These are phyloP conservation scores for Anseranas semipalmata DNA, from an alignment of 2,113 vertebrate species.

Conservation along the genomic window DNA sequence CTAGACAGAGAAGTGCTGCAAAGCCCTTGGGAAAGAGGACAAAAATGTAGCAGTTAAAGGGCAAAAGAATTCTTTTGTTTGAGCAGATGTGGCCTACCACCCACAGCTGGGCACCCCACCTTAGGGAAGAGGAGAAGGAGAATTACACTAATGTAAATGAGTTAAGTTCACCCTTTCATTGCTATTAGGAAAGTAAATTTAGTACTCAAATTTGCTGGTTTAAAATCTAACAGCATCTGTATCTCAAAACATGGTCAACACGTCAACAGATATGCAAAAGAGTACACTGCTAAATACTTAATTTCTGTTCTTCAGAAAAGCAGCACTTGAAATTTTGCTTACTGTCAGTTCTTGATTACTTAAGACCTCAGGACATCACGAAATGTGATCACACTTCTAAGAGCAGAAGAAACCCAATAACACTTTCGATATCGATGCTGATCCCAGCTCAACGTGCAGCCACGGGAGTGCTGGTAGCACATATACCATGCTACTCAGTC, in stretches of 20 bases:
- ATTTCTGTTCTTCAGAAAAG: background rate
- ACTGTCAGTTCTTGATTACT: background rate
- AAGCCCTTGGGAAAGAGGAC: no score
- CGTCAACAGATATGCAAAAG: background rate
- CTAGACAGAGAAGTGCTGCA: background rate
- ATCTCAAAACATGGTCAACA: background rate
- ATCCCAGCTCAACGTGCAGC: background rate
- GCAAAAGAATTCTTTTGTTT: background rate
- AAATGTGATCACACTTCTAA: background rate
- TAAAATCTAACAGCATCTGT: background rate
- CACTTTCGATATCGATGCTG: background rate
- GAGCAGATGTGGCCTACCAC: background rate
- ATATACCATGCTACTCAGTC: fast-evolving
- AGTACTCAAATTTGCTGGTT: background rate
- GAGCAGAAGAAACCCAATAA: background rate
- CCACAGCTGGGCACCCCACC: background rate
- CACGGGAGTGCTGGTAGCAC: background rate
- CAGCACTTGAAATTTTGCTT: background rate
- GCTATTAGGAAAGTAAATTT: background rate
- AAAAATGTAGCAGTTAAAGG: background rate
- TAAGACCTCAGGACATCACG: background rate
- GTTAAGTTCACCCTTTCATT: background rate
- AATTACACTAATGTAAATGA: background rate
- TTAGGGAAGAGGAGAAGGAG: background rate
- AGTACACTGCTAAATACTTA: background rate